Conservation (phyloP, 64 coral and sea anemone genomes). For the Platygyra sinensis region DNA sequence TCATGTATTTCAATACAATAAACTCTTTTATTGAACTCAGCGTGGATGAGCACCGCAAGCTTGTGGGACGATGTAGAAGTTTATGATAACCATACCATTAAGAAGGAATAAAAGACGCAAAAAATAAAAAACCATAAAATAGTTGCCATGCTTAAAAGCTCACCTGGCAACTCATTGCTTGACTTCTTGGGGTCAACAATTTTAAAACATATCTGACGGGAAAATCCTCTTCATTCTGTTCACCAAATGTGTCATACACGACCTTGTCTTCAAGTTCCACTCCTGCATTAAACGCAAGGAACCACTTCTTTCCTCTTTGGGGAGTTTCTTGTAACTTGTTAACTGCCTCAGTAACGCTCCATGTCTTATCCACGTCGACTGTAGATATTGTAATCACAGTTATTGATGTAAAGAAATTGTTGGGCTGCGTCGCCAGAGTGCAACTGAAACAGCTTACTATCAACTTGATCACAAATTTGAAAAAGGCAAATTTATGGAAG, state of each 20-base stretch:
- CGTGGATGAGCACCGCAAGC: too few relatives aligned
- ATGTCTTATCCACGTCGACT: constrained; percentile 1
- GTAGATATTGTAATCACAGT: neutral
- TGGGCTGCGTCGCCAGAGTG: neutral
- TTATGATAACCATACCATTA: too few relatives aligned
- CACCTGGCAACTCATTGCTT: constrained; percentile 22
- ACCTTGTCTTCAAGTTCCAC: neutral
- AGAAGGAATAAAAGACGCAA: too few relatives aligned
- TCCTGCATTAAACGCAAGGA: constrained; percentile 23
- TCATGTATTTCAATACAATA: too few relatives aligned
- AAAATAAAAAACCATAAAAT: too few relatives aligned
- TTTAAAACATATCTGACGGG: constrained; percentile 6
- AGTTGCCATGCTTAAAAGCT: too few relatives aligned
- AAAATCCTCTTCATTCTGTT: neutral
- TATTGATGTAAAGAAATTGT: neutral
- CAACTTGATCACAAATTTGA: too few relatives aligned
- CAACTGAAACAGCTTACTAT: too few relatives aligned
- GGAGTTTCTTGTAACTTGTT: neutral
- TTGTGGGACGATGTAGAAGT: too few relatives aligned
- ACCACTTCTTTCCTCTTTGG: neutral
- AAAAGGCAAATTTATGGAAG: too few relatives aligned
- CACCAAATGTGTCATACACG: neutral
- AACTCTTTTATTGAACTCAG: too few relatives aligned
- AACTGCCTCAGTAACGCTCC: neutral
- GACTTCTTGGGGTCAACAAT: constrained; percentile 1